These are phyloP conservation scores for Stichodactyla mertensii DNA, from an alignment of 64 coral and sea anemone species.

Conservation along the genomic window DNA sequence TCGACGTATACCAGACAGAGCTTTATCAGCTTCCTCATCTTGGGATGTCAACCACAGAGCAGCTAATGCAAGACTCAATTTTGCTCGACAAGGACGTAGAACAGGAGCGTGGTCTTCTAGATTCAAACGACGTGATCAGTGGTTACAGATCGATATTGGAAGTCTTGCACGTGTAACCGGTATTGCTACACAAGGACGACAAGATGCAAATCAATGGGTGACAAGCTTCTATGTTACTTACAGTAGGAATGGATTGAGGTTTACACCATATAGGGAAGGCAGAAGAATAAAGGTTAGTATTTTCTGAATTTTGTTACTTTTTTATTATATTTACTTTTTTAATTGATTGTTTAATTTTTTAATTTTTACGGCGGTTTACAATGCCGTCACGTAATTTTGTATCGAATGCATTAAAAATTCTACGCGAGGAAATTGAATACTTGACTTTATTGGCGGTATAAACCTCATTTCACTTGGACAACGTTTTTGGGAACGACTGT, in stretches of 20 bases:
- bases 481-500: too few relatives aligned
- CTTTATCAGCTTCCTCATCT: background rate
- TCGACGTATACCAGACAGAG: background rate
- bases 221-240: background rate
- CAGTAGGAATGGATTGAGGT: conserved; percentile 2
- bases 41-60: conserved; percentile 20
- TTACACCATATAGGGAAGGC: background rate
- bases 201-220: conserved; percentile 26
- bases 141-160: conserved; percentile 17
- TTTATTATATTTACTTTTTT: too few relatives aligned
- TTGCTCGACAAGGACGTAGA: background rate
- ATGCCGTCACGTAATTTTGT: too few relatives aligned
- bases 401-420: too few relatives aligned
- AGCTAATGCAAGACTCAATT: conserved; percentile 14
- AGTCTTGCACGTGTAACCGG: conserved; percentile 8
- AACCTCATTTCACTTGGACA: too few relatives aligned
- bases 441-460: too few relatives aligned
- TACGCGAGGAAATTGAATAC: too few relatives aligned
- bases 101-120: conserved; percentile 17
- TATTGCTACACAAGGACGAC: conserved; percentile 23
- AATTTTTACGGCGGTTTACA: too few relatives aligned
- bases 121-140: background rate
- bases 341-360: too few relatives aligned
- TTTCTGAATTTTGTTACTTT: background rate
- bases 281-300: background rate